Evolutionary conservation across 2,113 vertebrate genomes (phyloP).

Genomic region (Hoplias malabaricus): DNA sequence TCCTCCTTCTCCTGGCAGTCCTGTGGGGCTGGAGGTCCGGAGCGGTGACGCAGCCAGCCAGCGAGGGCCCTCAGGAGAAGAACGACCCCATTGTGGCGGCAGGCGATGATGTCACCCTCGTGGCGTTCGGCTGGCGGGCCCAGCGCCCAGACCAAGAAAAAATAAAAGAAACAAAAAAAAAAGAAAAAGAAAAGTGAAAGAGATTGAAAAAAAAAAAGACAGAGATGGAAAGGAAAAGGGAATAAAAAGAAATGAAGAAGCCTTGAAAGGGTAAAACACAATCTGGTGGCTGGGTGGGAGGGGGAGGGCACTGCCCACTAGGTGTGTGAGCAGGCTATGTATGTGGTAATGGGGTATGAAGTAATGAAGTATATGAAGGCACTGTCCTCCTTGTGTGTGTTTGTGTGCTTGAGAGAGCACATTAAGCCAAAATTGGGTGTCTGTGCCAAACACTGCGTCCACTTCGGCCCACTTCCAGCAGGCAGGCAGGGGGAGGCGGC

Average conservation of each 20-base stretch:
- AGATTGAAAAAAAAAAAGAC: constrained; percentile 34
- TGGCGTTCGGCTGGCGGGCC: constrained; percentile 70
- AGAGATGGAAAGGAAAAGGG: background rate
- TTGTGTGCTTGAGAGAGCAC: background rate
- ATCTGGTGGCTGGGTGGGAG: background rate
- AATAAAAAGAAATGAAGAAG: constrained; percentile 2
- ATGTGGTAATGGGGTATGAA: constrained; percentile 7
- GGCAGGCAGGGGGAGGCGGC: constrained; percentile 47
- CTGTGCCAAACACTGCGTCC: constrained; percentile 40
- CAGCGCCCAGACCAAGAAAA: constrained; percentile 73
- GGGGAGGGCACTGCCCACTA: background rate
- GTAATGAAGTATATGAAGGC: background rate
- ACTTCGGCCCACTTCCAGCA: constrained; percentile 68
- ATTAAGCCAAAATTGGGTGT: constrained; percentile 21
- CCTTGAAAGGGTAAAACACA: constrained; percentile 53
- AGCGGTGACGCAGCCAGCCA: constrained; percentile 70
- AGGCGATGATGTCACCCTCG: constrained; percentile 82
- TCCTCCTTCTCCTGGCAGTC: constrained; percentile 34
- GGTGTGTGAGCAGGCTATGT: constrained; percentile 10
- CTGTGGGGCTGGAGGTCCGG: constrained; percentile 57
- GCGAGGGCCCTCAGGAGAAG: constrained; percentile 79
- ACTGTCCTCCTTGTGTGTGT: constrained; percentile 11
- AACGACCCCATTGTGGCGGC: constrained; percentile 78
- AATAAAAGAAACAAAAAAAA: constrained; percentile 49
- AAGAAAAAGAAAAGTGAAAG: constrained; percentile 48